Percentiles rank a stretch among this genome's conserved stretches.
These are phyloP conservation scores for Dermolepida albohirtum DNA, from an alignment of 2,888 invertebrate genomes.

Conservation along the genomic window DNA sequence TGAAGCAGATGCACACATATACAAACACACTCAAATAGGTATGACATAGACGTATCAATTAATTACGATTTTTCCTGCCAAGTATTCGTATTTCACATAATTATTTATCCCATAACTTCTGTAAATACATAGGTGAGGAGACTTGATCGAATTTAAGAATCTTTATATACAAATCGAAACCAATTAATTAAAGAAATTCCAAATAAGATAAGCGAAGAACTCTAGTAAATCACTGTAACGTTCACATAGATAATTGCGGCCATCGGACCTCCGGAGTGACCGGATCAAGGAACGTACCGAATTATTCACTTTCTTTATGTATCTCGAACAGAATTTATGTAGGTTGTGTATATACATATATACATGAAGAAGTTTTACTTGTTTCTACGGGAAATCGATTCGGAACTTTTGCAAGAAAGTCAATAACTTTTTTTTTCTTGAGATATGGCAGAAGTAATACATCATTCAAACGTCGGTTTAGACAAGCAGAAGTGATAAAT, in stretches of 20 bases:
- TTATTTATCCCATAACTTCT: not conserved
- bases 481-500: conserved; percentile 25
- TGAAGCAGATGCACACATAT: not conserved
- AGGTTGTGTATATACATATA: conserved; percentile 2
- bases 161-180: conserved; percentile 3
- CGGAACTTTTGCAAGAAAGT: conserved; percentile 13
- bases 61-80: not conserved
- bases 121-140: not conserved
- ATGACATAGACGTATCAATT: too few relatives aligned
- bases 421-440: not conserved
- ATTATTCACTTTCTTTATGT: conserved; percentile 13
- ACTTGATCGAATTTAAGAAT: conserved; percentile 16
- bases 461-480: conserved; percentile 29
- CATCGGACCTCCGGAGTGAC: conserved; percentile 7
- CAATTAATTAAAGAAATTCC: conserved; percentile 35
- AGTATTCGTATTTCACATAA: conserved; percentile 2
- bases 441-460: conserved; percentile 12
- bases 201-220: conserved; percentile 17
- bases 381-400: not conserved
- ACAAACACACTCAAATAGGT: too few relatives aligned
- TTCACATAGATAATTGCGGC: conserved; percentile 11
- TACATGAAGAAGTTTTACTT: not conserved
- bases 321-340: conserved; percentile 1
- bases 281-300: conserved; percentile 3
- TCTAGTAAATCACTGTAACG: conserved; percentile 28